A percentile compares a stretch with the other conserved stretches of the same genome.
These are phyloP conservation scores for Neogobius melanostomus DNA, from an alignment of 2,113 vertebrate species.

Conservation along the genomic window DNA sequence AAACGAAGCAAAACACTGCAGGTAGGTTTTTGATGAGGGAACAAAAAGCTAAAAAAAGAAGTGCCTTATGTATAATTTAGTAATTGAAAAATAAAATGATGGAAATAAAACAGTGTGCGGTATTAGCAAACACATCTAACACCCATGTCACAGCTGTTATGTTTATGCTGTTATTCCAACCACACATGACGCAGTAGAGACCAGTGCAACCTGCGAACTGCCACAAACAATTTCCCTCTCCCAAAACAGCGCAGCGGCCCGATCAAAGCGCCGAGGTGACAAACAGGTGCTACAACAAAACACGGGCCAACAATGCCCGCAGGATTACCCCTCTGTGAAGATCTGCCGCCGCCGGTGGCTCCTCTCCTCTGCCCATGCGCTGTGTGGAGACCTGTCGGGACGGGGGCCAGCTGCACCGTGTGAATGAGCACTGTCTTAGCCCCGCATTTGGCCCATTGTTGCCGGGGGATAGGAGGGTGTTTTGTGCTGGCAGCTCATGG, in stretches of 20 bases:
- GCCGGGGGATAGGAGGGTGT: conserved; percentile 49
- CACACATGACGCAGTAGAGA: neutral
- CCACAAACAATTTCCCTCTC: neutral
- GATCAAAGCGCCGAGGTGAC: conserved; percentile 31
- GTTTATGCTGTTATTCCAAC: neutral
- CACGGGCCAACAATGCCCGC: conserved; percentile 24
- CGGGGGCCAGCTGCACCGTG: conserved; percentile 56
- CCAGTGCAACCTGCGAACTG: conserved; percentile 8
- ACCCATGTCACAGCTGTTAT: fast-evolving
- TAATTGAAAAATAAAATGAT: neutral
- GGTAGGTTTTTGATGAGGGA: neutral
- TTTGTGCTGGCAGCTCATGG: conserved; percentile 62
- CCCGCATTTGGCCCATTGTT: conserved; percentile 61
- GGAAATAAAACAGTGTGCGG: neutral
- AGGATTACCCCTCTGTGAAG: conserved; percentile 21
- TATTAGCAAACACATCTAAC: neutral
- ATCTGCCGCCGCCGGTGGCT: conserved; percentile 18
- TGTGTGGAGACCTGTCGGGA: conserved; percentile 50
- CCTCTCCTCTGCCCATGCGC: conserved; percentile 6
- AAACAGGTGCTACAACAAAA: conserved; percentile 52
- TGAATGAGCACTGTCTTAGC: conserved; percentile 56
- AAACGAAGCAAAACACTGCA: too few species aligned
- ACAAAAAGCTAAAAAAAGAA: neutral
- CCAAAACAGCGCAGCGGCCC: neutral
- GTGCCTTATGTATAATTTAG: neutral